Conservation (phyloP, 2,888 invertebrate species). For the Drosophila seclusa region DNA sequence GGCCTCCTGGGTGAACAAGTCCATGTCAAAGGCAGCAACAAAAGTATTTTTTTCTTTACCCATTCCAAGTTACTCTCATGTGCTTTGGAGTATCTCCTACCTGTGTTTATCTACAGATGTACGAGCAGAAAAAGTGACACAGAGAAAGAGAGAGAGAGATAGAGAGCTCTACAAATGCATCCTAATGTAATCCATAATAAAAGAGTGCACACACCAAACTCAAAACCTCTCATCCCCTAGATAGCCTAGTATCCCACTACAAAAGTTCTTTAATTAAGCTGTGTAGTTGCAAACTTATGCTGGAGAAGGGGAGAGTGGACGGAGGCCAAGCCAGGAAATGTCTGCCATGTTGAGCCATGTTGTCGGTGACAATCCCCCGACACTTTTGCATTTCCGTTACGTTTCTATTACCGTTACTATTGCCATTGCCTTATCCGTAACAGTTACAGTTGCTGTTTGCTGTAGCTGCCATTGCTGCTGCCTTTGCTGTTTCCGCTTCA, state of each 20-base stretch:
- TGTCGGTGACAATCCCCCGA: conserved; percentile 69
- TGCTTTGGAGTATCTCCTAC: conserved; percentile 9
- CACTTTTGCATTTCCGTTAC: conserved; percentile 54
- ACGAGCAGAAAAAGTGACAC: background rate
- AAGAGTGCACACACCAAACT: conserved; percentile 33
- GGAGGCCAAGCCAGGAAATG: conserved; percentile 25
- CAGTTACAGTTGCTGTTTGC: conserved; percentile 33
- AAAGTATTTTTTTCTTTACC: conserved; percentile 41
- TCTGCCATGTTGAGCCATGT: conserved; percentile 53
- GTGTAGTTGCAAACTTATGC: conserved; percentile 52
- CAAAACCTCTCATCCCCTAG: background rate
- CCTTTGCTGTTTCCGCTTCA: conserved; percentile 57
- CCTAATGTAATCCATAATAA: conserved; percentile 76
- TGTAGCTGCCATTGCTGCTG: conserved; percentile 17
- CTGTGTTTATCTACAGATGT: conserved; percentile 29
- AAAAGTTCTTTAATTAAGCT: conserved; percentile 78
- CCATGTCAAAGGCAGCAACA: conserved; percentile 61
- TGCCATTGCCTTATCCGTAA: conserved; percentile 13
- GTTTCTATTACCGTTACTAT: conserved; percentile 28
- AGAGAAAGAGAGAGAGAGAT: conserved; percentile 23
- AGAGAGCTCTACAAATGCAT: conserved; percentile 51
- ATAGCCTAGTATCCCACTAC: conserved; percentile 1
- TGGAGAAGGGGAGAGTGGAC: background rate
- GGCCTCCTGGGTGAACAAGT: conserved; percentile 61
- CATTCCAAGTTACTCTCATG: conserved; percentile 21